Base-by-base conservation (phyloP, 2,113 vertebrate species). In the Tyrannus savana region DNA sequence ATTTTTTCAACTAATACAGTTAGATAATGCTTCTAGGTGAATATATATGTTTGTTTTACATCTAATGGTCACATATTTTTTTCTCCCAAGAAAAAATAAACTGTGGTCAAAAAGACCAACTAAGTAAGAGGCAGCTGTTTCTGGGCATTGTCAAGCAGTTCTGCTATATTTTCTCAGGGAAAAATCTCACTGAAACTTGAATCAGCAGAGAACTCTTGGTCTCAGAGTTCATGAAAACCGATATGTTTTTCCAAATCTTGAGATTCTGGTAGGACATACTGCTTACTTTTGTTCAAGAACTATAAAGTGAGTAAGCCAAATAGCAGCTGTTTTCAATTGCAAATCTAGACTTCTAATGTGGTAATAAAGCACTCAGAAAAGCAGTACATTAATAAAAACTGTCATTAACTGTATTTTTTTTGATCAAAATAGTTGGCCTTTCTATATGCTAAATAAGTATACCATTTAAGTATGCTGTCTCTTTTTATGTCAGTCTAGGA, bases 291-390 rank as follows among this genome's bases (percentile, higher is more conserved):
- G 35, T 93, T 79, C 58, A 90, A 79, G 82, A 91, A 94, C 55
- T 66, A 89, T 68, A 90, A 71, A 73, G 19, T 22, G 17, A 94
- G 82, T 89, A 91, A 90, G 46, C 76, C 93, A 90, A 86, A 81
- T 19, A 84, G 63, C 67, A 96, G 47, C 73, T 96, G 89, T 82
- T 97, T 96, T 84, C 91, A 95, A 56, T 80, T 83, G 47, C 58
- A 91, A 63, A 67, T 76, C 44, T 80, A 72, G 74, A 24, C 22
- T 96, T 95, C 78, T 91, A 73, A 58, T 78, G 79, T 76, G 35
- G 71, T 78, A 47, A 66, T 66, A 77, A 81, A 94, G 27, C 44
- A 46, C 59, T 74, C 44, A 85, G 85, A 39, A 72, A 96, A 93
- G 67, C 14, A 76, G 37, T 53, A 92, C 5, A 4, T 86, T 85